Base-by-base conservation (phyloP, 2,113 vertebrate genomes). In the Campylomormyrus tamandua region DNA sequence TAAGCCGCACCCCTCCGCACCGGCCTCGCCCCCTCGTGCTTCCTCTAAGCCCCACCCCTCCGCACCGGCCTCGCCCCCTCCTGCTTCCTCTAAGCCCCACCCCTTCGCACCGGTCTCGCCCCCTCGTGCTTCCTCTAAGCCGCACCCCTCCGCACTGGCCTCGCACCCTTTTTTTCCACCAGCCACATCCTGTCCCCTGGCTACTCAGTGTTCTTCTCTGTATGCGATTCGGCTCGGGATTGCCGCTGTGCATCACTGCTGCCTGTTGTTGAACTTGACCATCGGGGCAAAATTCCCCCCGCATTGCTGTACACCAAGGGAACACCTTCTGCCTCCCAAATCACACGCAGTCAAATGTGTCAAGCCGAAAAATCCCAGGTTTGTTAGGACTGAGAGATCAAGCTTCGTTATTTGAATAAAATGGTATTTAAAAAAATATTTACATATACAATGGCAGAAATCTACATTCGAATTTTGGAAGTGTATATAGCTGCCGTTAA, bases 121-220 rank as follows among this genome's bases (percentile, higher is more conserved):
- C 39, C 39, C 39, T 0, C 39, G 39, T 39, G 39, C 2, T 39
- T 39, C 39, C 39, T 39, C 39, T 39, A 39, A 39, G 39, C 39
- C 39, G 0, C 39, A 39, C 39, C 2, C 0, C 39, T 39, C 39
- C 3, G 0, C 39, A 3, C 0, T 2, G 3, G 39, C 39, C 39
- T 39, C 39, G 39, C 39, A 39, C 39, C 70, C 5, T 5, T 17
- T 52, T 35, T 5, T 17, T 5, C 4, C 53, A 21, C n/a, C n/a
- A 19, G 5, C 70, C 70, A 19, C 70, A 35, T 17, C 58, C n/a
- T 39, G 13, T 77, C 5, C 70, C 15, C 31, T 39, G 21, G 24
- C n/a, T 66, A 1, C n/a, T 27, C 24, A 4, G 0, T 27, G n/a
- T 66, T 27, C 2, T 66, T 66, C 62, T 66, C 24, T 27, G 62